These are phyloP conservation scores for Callocephalon fimbriatum DNA, from an alignment of 2,113 vertebrate genomes.

Conservation along the genomic window DNA sequence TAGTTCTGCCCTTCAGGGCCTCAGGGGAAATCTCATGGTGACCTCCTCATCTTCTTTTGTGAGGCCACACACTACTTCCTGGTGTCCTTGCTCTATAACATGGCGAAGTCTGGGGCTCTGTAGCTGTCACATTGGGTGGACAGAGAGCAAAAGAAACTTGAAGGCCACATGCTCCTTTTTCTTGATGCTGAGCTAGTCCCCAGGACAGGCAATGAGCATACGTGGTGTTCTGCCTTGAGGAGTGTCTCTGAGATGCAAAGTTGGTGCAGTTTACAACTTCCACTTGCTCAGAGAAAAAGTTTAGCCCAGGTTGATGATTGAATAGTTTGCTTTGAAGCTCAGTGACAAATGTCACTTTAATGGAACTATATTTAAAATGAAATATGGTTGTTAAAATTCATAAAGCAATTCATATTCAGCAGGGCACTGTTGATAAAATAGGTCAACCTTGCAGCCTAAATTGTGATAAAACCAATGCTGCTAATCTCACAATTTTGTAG, in stretches of 20 bases:
- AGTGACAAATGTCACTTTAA: neutral
- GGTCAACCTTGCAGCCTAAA: constrained; percentile 50
- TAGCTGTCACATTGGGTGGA: neutral
- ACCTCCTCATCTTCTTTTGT: neutral
- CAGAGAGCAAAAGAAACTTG: neutral
- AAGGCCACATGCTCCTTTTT: neutral
- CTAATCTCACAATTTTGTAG: constrained; percentile 56
- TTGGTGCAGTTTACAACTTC: neutral
- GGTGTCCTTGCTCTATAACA: neutral
- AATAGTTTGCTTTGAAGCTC: constrained; percentile 14
- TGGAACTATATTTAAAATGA: constrained; percentile 47
- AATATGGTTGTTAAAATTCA: constrained; percentile 60
- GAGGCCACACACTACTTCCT: neutral
- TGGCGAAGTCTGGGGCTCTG: neutral
- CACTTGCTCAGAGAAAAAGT: neutral
- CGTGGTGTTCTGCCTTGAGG: neutral
- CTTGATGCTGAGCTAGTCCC: neutral
- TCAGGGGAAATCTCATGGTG: neutral
- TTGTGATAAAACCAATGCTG: constrained; percentile 37
- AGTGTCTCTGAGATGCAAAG: neutral
- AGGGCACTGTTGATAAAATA: constrained; percentile 54
- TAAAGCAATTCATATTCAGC: constrained; percentile 52
- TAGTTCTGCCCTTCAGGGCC: neutral
- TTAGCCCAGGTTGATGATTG: neutral
- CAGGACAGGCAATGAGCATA: accelerated